phyloP scores from a whole-genome alignment of 2,888 invertebrate genomes.

The Pristionchus entomophagus region DNA sequence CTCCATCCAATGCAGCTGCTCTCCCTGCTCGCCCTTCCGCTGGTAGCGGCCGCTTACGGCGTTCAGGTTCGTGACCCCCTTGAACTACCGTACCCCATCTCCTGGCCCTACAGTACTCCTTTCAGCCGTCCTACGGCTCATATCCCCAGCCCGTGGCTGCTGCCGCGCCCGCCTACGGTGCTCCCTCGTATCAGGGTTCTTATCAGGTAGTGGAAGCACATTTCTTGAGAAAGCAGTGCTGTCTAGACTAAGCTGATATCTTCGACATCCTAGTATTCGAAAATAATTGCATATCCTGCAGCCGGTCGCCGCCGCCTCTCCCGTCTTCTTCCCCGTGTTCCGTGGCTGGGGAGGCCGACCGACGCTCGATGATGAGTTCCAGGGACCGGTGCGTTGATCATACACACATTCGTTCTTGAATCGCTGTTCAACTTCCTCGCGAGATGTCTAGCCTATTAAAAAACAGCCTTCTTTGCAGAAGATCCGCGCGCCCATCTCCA shows the following conservation, averaged over 20 bases:
- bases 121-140: not conserved
- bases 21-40: constrained; percentile 29
- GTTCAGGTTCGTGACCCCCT: not conserved
- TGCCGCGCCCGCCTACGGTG: not conserved
- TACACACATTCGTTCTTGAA: too few relatives aligned
- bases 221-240: not conserved
- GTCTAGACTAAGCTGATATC: not conserved
- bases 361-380: constrained; percentile 37
- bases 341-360: not conserved
- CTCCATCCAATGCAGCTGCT: constrained; percentile 32
- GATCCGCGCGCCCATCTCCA: constrained; percentile 33
- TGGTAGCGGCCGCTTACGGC: constrained; percentile 5
- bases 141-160: constrained; percentile 22
- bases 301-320: not conserved
- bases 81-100: too few relatives aligned
- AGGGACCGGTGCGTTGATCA: constrained; percentile 42
- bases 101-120: too few relatives aligned
- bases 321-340: constrained; percentile 4
- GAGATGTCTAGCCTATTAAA: too few relatives aligned
- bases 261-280: not conserved
- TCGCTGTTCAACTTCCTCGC: too few relatives aligned
- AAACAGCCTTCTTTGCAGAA: not conserved
- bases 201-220: not conserved
- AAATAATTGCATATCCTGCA: not conserved
- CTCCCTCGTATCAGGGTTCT: not conserved